Evolutionary conservation across 2,888 invertebrate species (phyloP).

Genomic region (Cerceris rybyensis): DNA sequence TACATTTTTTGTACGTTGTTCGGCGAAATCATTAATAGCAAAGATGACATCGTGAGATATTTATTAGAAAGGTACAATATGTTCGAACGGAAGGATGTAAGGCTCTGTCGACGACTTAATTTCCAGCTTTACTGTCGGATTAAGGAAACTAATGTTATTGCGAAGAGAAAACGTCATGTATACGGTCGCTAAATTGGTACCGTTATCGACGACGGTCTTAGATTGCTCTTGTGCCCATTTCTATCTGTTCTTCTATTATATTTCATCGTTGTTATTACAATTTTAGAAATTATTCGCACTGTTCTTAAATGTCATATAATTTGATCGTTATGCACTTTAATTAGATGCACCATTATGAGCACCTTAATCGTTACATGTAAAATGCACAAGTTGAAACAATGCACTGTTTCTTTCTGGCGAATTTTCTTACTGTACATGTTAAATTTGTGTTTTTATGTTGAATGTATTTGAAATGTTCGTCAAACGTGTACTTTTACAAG

Average conservation of each 20-base stretch:
- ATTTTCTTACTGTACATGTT: neutral
- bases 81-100: slow-evolving; percentile 51
- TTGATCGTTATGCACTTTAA: slow-evolving; percentile 9
- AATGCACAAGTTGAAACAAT: neutral
- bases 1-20: too few species aligned
- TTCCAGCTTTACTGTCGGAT: slow-evolving; percentile 16
- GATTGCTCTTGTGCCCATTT: slow-evolving; percentile 55
- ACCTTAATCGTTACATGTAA: neutral
- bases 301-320: slow-evolving; percentile 8
- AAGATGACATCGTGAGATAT: slow-evolving; percentile 10
- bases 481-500: neutral
- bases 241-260: neutral
- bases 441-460: neutral
- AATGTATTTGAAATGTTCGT: neutral
- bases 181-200: slow-evolving; percentile 25
- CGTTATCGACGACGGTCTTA: slow-evolving; percentile 32
- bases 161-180: slow-evolving; percentile 9
- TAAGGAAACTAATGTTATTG: slow-evolving; percentile 34
- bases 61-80: slow-evolving; percentile 46
- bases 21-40: neutral
- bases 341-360: neutral
- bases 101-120: slow-evolving; percentile 34
- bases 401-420: neutral
- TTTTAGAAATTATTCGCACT: neutral
- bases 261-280: slow-evolving; percentile 6